Evolutionary conservation across 1,140 invertebrate genomes (phyloP), one percentile per base, ranked within the genome.

Genomic region (Conus ventricosus): DNA sequence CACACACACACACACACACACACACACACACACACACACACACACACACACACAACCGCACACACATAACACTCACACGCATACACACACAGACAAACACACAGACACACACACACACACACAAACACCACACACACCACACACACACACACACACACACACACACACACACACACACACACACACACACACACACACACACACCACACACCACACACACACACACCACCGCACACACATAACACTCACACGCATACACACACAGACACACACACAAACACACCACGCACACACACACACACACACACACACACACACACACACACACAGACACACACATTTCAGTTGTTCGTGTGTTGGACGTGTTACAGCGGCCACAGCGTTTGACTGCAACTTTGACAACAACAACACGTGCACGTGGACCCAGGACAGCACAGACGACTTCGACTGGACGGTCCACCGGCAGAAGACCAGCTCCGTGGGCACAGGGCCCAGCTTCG

Each of bases 381-480:
- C 60, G 7, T 89, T 90, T 67, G 93, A 93, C 83, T 94, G 93
- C 90, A 90, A 85, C 83, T 93, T 94, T 91, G 93, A 94, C 86
- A 23, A 76, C 17, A 85, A 90, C 20, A 92, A 84, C 67, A 84
- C 92, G 55, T 94, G 93, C 88, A 89, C 53, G 15, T 95, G 93
- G 93, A 90, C 80, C 13, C 92, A 93, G 75, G 93, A 92, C 67
- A 81, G 23, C 0, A 83, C 78, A 5, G 93, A 93, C 85, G 84
- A 90, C 15, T 94, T 95, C 91, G 89, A 94, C 86, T 95, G 94
- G 94, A 90, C 90, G 17, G n/a, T 91, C 53, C 75, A 87, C 96
- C 90, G 96, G 53, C 76, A 87, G 6, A 54, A 87, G 55, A 93
- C 93, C 17, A 82, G 87, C n/a, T 92, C 93, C 7, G 63, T 90